Evolutionary conservation across 2,113 vertebrate species (phyloP).

Genomic region (Plestiodon gilberti): DNA sequence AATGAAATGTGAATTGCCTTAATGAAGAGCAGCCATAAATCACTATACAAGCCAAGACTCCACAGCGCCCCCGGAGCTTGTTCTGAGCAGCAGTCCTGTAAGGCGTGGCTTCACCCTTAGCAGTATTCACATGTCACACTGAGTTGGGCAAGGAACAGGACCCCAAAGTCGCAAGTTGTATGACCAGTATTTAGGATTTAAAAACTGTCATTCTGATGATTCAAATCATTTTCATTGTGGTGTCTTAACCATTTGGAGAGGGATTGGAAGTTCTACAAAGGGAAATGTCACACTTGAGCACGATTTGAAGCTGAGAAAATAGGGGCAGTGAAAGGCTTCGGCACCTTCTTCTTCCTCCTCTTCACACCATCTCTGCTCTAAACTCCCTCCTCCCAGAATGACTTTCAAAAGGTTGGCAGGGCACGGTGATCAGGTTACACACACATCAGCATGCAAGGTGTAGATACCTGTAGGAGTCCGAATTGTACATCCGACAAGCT

Average conservation of each 20-base stretch:
- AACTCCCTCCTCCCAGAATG: too few relatives aligned
- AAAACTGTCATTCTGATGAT: not conserved
- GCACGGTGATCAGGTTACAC: too few relatives aligned
- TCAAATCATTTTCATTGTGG: not conserved
- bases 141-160: not conserved
- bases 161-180: not conserved
- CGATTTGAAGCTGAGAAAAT: not conserved
- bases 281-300: not conserved
- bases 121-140: too few relatives aligned
- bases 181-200: not conserved
- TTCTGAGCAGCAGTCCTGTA: not conserved
- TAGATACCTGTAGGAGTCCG: slow-evolving; percentile 81
- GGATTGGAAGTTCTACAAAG: not conserved
- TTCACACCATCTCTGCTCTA: not conserved
- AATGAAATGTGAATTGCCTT: slow-evolving; percentile 39
- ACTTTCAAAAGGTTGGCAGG: too few relatives aligned
- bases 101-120: too few relatives aligned
- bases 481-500: slow-evolving; percentile 86
- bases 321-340: not conserved
- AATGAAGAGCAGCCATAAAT: not conserved
- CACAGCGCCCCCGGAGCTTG: not conserved
- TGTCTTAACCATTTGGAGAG: not conserved
- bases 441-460: too few relatives aligned
- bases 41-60: not conserved
- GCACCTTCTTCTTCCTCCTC: too few relatives aligned